Percentiles rank a stretch among this genome's conserved stretches.
Evolutionary conservation across 2,888 invertebrate genomes (phyloP).

Genomic region (Iselma pallidipennis): DNA sequence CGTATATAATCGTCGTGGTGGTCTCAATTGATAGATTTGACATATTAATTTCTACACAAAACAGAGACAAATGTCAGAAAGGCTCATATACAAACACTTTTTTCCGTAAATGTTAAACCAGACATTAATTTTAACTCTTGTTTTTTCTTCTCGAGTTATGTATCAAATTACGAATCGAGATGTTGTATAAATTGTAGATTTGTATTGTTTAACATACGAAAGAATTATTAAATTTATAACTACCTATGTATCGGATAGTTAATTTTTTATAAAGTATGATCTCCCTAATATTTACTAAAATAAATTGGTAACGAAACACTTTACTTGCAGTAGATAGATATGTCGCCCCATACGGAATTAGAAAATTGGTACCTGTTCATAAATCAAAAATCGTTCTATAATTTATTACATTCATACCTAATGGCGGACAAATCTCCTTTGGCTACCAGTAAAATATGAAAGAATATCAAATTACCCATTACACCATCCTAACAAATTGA

Average conservation of each 20-base stretch:
- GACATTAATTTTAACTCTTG: neutral
- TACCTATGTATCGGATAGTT: neutral
- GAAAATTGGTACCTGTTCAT: slow-evolving; percentile 4
- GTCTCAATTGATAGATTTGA: slow-evolving; percentile 7
- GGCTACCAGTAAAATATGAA: slow-evolving; percentile 7
- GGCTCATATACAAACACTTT: neutral
- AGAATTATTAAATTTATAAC: neutral
- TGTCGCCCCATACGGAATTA: neutral
- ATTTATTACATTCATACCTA: slow-evolving; percentile 7
- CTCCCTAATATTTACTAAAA: neutral
- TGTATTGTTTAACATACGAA: neutral
- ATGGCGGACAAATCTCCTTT: slow-evolving; percentile 7
- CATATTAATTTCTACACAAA: slow-evolving; percentile 7
- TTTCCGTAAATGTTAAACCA: slow-evolving; percentile 2
- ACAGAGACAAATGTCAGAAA: slow-evolving; percentile 5
- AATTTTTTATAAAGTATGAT: neutral
- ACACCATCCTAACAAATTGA: neutral
- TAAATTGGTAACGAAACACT: neutral
- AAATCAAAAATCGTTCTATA: slow-evolving; percentile 5
- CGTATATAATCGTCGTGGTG: slow-evolving; percentile 4
- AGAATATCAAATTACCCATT: slow-evolving; percentile 7
- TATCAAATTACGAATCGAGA: neutral
- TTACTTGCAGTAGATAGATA: neutral
- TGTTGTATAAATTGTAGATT: neutral
- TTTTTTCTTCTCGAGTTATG: neutral